A percentile compares a stretch with the other conserved stretches of the same genome.
phyloP scores from a whole-genome alignment of 2,888 invertebrate species.

The Baronia brevicornis region DNA sequence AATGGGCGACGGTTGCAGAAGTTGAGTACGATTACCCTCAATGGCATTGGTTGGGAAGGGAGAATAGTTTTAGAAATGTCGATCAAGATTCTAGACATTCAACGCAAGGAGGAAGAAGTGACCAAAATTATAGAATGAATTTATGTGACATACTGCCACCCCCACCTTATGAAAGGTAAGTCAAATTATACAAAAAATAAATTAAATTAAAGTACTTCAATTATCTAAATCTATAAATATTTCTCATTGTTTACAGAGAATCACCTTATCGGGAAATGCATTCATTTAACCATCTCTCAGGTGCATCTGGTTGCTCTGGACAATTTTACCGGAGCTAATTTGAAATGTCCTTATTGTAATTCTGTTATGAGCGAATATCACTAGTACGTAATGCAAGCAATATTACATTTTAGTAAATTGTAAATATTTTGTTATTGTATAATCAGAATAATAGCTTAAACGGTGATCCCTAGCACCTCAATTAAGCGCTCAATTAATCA shows the following conservation, averaged over 20 bases:
- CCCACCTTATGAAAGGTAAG: slow-evolving; percentile 68
- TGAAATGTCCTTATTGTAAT: slow-evolving; percentile 31
- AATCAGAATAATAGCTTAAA: slow-evolving; percentile 33
- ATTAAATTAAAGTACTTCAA: too few species aligned
- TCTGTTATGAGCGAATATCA: slow-evolving; percentile 49
- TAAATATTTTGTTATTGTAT: slow-evolving; percentile 56
- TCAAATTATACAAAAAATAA: neutral
- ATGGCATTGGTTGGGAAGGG: slow-evolving; percentile 67
- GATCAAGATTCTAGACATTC: slow-evolving; percentile 48
- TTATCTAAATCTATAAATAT: too few species aligned
- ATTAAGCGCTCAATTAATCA: slow-evolving; percentile 10
- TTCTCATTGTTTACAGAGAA: slow-evolving; percentile 46
- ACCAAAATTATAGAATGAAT: slow-evolving; percentile 66
- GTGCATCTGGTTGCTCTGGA: slow-evolving; percentile 66
- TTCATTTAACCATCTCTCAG: slow-evolving; percentile 59
- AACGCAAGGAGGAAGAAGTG: slow-evolving; percentile 48
- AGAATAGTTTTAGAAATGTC: slow-evolving; percentile 61
- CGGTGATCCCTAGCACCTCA: slow-evolving; percentile 34
- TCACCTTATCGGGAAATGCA: slow-evolving; percentile 60
- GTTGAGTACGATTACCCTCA: slow-evolving; percentile 69
- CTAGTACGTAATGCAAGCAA: slow-evolving; percentile 68
- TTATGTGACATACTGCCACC: slow-evolving; percentile 64
- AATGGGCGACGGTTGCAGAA: slow-evolving; percentile 60
- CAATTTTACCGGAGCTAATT: slow-evolving; percentile 63
- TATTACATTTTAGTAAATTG: slow-evolving; percentile 52